A percentile compares a stretch with the other conserved stretches of the same genome.
Evolutionary conservation across 1,140 invertebrate species (phyloP).

Genomic region (Hylyphantes graminicola): DNA sequence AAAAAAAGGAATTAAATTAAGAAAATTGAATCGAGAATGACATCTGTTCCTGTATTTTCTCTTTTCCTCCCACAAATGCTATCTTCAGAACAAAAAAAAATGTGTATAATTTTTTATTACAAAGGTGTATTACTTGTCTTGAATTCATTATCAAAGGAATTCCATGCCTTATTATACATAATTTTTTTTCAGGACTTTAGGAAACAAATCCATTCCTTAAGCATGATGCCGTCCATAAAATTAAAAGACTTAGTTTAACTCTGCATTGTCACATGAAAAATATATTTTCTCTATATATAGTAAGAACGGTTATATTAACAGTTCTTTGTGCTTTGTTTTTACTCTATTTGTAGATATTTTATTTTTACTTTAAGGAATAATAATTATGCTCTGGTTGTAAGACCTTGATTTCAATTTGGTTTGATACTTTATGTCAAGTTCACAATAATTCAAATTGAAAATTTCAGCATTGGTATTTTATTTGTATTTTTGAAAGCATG

Average conservation of each 20-base stretch:
- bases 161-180: background rate
- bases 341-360: background rate
- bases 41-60: too few relatives aligned
- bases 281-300: constrained; percentile 15
- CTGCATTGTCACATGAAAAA: constrained; percentile 32
- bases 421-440: too few relatives aligned
- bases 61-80: too few relatives aligned
- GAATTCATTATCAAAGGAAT: background rate
- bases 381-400: too few relatives aligned
- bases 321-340: constrained; percentile 7
- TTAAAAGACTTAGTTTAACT: constrained; percentile 44
- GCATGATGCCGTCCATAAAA: constrained; percentile 51
- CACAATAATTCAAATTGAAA: too few relatives aligned
- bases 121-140: background rate
- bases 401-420: too few relatives aligned
- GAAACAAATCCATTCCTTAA: constrained; percentile 36
- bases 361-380: too few relatives aligned
- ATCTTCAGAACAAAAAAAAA: background rate
- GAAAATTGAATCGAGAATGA: too few relatives aligned
- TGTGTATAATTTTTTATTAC: background rate
- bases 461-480: too few relatives aligned
- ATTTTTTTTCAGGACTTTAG: constrained; percentile 39
- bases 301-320: background rate
- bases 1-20: too few relatives aligned
- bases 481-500: too few relatives aligned